Evolutionary conservation across 53 echinoderm and acorn worm genomes (phyloP).

Genomic region (Temnopleurus reevesii): DNA sequence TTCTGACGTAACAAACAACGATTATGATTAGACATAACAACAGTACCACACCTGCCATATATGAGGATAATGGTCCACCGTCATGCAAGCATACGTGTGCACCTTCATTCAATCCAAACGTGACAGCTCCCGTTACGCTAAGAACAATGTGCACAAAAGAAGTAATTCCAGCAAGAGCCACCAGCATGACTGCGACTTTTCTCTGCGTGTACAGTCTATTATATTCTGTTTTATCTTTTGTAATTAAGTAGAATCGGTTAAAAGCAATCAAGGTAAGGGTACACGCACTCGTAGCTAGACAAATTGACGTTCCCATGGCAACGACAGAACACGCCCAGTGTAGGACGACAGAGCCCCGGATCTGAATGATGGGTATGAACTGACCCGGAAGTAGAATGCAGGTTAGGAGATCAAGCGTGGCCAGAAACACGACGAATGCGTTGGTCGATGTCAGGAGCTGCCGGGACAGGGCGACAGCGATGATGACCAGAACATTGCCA

Average conservation of each 20-base stretch:
- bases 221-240: background rate
- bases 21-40: constrained; percentile 55
- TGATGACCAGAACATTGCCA: constrained; percentile 28
- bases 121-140: background rate
- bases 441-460: constrained; percentile 37
- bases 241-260: constrained; percentile 39
- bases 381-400: constrained; percentile 33
- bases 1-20: constrained; percentile 61
- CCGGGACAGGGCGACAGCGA: background rate
- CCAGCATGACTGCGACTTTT: background rate
- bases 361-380: background rate
- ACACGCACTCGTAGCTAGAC: background rate
- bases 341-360: background rate
- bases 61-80: background rate
- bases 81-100: constrained; percentile 23
- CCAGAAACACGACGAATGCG: constrained; percentile 26
- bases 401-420: constrained; percentile 15
- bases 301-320: background rate
- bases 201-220: constrained; percentile 21
- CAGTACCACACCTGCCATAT: constrained; percentile 3
- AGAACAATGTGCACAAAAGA: background rate
- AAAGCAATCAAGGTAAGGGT: constrained; percentile 2
- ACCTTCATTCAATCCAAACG: constrained; percentile 9
- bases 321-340: background rate
- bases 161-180: background rate